Percentiles rank a stretch among this genome's conserved stretches.
These are phyloP conservation scores for Trematocara stigmaticum DNA, from an alignment of 2,113 vertebrate species.

Conservation along the genomic window DNA sequence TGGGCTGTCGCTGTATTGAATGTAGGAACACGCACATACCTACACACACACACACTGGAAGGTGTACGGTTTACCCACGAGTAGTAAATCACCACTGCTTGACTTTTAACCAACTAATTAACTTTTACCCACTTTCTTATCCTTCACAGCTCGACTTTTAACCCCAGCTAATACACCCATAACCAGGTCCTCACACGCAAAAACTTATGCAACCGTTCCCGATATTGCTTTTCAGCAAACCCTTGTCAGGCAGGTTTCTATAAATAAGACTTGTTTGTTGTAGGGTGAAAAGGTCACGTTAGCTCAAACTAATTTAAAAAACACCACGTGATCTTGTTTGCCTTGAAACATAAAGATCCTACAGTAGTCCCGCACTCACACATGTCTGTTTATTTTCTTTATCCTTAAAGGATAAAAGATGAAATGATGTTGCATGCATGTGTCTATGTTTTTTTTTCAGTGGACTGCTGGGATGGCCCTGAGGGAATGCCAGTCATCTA, in stretches of 20 bases:
- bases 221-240: background rate
- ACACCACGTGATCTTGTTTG: background rate
- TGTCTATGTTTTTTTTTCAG: conserved; percentile 66
- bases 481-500: conserved; percentile 98
- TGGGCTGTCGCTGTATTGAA: conserved; percentile 98
- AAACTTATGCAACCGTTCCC: background rate
- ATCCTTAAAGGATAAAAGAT: background rate
- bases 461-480: conserved; percentile 99
- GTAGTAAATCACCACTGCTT: background rate
- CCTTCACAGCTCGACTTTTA: background rate
- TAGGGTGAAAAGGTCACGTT: background rate
- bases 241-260: conserved; percentile 39
- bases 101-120: background rate
- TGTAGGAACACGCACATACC: conserved; percentile 69
- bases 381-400: background rate
- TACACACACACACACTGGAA: background rate
- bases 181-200: background rate
- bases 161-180: background rate
- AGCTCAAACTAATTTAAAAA: background rate
- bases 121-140: background rate
- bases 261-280: background rate
- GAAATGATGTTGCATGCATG: background rate
- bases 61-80: background rate
- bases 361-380: background rate
- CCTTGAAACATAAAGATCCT: background rate